These are phyloP conservation scores for Ephialtes manifestator DNA, from an alignment of 2,888 invertebrate species.

Conservation along the genomic window DNA sequence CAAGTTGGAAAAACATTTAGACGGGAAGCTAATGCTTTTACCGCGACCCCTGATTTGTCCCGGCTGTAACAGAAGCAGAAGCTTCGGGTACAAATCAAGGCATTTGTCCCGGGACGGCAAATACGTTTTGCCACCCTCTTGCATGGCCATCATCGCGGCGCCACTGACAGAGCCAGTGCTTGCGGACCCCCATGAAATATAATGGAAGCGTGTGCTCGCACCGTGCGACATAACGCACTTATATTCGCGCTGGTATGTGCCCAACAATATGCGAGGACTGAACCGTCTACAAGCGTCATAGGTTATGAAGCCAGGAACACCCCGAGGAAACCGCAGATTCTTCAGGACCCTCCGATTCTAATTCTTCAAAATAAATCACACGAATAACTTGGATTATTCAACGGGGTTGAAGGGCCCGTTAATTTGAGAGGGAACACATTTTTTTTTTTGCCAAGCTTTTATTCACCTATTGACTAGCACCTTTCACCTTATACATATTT, in stretches of 20 bases:
- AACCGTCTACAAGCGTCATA: not conserved
- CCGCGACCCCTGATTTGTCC: conserved; percentile 67
- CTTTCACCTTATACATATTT: no score
- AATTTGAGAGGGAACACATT: no score
- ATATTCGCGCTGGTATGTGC: conserved; percentile 48
- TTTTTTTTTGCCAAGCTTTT: no score
- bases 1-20: conserved; percentile 73
- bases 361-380: conserved; percentile 37
- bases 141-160: conserved; percentile 39
- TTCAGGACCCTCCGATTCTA: conserved; percentile 29
- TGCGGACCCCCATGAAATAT: conserved; percentile 43
- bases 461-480: no score
- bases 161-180: conserved; percentile 5
- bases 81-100: conserved; percentile 82
- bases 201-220: conserved; percentile 62
- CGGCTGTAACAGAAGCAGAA: conserved; percentile 34
- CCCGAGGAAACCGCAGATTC: conserved; percentile 25
- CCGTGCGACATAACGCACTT: conserved; percentile 48
- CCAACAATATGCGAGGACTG: conserved; percentile 48
- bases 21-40: conserved; percentile 71
- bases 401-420: no score
- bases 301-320: conserved; percentile 18
- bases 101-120: conserved; percentile 81
- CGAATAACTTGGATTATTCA: no score
- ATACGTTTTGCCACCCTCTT: conserved; percentile 78